These are phyloP conservation scores for Tipula lateralis DNA, from an alignment of 2,888 invertebrate genomes.

Conservation along the genomic window DNA sequence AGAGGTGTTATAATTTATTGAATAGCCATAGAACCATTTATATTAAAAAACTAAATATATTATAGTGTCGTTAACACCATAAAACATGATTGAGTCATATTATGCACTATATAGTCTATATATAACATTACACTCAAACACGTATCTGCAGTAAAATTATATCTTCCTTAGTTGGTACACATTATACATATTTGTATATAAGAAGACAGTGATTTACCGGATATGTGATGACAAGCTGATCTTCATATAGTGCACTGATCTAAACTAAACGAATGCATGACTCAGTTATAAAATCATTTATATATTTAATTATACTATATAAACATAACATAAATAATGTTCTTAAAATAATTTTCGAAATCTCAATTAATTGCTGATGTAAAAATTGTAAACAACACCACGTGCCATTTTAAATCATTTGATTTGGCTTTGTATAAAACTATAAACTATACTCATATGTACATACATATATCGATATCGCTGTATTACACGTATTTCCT, in stretches of 20 bases:
- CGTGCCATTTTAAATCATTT: slow-evolving; percentile 11
- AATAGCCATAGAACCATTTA: too few relatives aligned
- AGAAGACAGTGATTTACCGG: not conserved
- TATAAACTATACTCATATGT: too few relatives aligned
- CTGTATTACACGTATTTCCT: not conserved
- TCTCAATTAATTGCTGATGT: not conserved
- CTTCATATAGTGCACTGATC: not conserved
- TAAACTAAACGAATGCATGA: not conserved
- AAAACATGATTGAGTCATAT: too few relatives aligned
- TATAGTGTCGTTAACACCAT: too few relatives aligned
- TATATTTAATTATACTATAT: too few relatives aligned
- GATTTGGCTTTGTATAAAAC: too few relatives aligned
- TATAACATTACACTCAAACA: not conserved
- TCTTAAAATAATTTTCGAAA: not conserved
- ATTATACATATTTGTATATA: not conserved
- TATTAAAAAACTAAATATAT: too few relatives aligned
- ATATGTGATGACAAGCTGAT: not conserved
- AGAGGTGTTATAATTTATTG: too few relatives aligned
- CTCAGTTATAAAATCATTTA: too few relatives aligned
- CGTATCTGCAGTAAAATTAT: not conserved
- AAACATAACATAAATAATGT: not conserved
- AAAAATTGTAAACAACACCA: not conserved
- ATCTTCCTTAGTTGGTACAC: not conserved
- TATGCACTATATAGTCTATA: not conserved
- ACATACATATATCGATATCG: not conserved